These are phyloP conservation scores for Dryobotodes eremita DNA, from an alignment of 2,888 invertebrate species.

Conservation along the genomic window DNA sequence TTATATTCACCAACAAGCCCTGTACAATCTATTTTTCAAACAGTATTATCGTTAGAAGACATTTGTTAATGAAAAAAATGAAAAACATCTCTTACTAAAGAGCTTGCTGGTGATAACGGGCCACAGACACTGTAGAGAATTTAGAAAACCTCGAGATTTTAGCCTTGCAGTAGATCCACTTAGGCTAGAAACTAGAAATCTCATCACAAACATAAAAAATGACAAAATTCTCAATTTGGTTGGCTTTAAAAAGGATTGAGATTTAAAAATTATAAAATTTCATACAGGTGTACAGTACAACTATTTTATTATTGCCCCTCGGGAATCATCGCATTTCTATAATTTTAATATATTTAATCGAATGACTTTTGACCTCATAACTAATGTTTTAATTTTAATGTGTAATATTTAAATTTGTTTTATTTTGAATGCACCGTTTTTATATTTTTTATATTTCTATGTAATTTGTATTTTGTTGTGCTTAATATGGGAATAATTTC, in stretches of 20 bases:
- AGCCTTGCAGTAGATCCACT: not conserved
- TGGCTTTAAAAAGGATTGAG: not conserved
- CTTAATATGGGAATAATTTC: no score
- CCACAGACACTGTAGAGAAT: not conserved
- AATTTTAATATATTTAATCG: no score
- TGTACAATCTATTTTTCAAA: conserved; percentile 8
- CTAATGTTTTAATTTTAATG: no score
- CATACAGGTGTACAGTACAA: no score
- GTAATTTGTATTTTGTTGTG: no score
- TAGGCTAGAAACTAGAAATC: not conserved
- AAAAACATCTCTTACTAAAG: not conserved
- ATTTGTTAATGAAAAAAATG: not conserved
- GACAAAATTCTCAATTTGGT: not conserved
- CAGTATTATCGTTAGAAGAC: not conserved
- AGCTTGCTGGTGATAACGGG: conserved; percentile 1
- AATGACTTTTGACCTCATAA: no score
- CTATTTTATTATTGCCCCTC: no score
- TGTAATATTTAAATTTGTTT: no score
- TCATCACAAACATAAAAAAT: not conserved
- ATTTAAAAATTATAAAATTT: not conserved
- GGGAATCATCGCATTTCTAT: no score
- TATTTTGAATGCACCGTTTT: no score
- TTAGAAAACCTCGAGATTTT: not conserved
- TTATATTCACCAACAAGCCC: conserved; percentile 2
- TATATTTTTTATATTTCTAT: no score